Evolutionary conservation across 30 jellyfish, hydroid and myxozoan species (phyloP).

Genomic region (Clytia hemisphaerica): DNA sequence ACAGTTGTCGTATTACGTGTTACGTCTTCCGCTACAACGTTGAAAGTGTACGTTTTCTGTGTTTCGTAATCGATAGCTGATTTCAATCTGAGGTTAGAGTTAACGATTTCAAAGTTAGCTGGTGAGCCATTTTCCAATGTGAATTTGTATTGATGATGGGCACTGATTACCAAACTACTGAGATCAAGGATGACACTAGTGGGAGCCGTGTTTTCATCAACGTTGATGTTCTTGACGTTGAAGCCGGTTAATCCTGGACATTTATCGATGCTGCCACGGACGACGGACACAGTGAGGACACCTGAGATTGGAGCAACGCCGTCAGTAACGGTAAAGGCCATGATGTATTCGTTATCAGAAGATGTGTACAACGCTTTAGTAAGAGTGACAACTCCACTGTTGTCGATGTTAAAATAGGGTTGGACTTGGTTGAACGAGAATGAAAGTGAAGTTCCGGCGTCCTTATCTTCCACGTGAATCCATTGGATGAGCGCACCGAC

Average conservation of each 20-base stretch:
- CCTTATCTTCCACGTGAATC: constrained; percentile 57
- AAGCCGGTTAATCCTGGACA: too few species aligned
- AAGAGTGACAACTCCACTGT: constrained; percentile 50
- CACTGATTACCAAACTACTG: too few species aligned
- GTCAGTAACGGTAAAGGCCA: constrained; percentile 36
- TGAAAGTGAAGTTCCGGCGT: constrained; percentile 21
- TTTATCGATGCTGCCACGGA: too few species aligned
- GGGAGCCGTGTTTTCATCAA: too few species aligned
- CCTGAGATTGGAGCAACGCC: too few species aligned
- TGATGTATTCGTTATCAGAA: constrained; percentile 24
- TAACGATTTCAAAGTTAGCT: constrained; percentile 30
- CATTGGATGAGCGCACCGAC: constrained; percentile 42
- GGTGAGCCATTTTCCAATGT: constrained; percentile 12
- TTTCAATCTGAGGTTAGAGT: constrained; percentile 53
- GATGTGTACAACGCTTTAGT: constrained; percentile 29
- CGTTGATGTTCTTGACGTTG: too few species aligned
- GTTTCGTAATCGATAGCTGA: constrained; percentile 52
- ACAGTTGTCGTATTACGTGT: constrained; percentile 47
- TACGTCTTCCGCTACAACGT: constrained; percentile 53
- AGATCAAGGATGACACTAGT: too few species aligned
- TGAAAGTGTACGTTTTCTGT: constrained; percentile 31
- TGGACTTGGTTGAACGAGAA: constrained; percentile 55
- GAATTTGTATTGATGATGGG: too few species aligned
- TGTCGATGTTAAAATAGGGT: constrained; percentile 42
- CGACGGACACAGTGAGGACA: too few species aligned